Base-by-base conservation (phyloP, 2,113 vertebrate species). In the Oryzias curvinotus region DNA sequence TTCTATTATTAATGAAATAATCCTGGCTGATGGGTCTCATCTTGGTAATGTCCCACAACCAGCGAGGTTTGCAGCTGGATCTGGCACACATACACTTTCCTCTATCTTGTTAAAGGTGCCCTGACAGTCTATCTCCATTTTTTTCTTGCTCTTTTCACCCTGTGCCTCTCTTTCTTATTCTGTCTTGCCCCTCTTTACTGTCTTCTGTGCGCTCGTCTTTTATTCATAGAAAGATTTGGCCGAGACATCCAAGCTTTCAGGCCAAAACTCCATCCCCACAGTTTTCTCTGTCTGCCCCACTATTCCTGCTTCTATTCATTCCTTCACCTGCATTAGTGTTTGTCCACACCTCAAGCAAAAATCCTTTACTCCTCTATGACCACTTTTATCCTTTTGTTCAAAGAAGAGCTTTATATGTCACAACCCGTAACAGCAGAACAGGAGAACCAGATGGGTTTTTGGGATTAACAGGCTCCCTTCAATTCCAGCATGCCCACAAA, bases 1-100 rank as follows among this genome's bases (percentile, higher is more conserved):
- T 16, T 64, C 42, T 88, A 91, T 91, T 90, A 90, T 90, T 91
- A 85, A 92, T 91, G 72, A 81, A 78, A 81, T 85, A 65, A 82
- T 75, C 73, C 75, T 57, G 78, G 84, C 86, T 86, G 86, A 91
- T 88, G 87, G 86, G 83, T 78, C 78, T 86, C 75, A 74, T 89
- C 81, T 87, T 83, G 87, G 82, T 86, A 85, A 43, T 54, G 62
- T 64, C 62, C 62, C 62, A 64, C 62, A 47, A 54, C 62, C 62
- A 28, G 68, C 50, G 58, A 49, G 57, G 50, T 50, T 50, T 61
- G 47, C 58, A 41, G 77, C 85, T 85, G 80, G 77, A 68, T 65
- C 64, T 66, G 41, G 50, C 47, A 49, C 71, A 67, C 60, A 61
- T 52, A 17, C 65, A 36, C 57, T 51, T 60, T 45, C 47, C 60